Percentiles rank a stretch among this genome's conserved stretches.
These are phyloP conservation scores for Malurus elegans DNA, from an alignment of 2,113 vertebrate species.

Conservation along the genomic window DNA sequence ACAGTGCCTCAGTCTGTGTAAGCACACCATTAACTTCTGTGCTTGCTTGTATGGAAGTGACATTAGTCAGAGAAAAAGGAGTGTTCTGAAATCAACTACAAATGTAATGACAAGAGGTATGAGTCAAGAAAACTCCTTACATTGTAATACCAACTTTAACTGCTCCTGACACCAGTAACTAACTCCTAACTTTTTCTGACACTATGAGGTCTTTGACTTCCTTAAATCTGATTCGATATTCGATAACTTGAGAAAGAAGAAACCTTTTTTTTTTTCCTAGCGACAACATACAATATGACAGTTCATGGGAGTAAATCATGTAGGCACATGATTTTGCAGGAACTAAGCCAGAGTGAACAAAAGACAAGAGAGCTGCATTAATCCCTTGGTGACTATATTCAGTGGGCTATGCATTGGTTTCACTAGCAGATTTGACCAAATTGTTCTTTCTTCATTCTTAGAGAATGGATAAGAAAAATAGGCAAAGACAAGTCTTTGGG, in stretches of 20 bases:
- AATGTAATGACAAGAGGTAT: not conserved
- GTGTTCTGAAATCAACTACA: not conserved
- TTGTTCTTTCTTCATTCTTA: not conserved
- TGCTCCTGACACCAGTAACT: not conserved
- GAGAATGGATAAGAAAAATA: not conserved
- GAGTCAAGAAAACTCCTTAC: not conserved
- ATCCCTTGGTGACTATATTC: not conserved
- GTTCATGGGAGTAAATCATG: not conserved
- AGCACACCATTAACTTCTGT: not conserved
- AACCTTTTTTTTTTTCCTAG: not conserved
- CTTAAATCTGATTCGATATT: not conserved
- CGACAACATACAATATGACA: rapidly evolving
- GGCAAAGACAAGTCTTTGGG: not conserved
- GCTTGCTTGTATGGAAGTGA: not conserved
- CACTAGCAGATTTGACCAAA: not conserved
- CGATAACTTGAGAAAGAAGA: not conserved
- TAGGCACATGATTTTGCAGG: slow-evolving; percentile 17
- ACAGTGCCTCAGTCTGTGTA: not conserved
- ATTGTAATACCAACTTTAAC: not conserved
- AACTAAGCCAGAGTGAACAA: not conserved
- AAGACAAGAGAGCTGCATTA: not conserved
- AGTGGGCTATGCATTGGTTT: not conserved
- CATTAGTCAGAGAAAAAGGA: not conserved
- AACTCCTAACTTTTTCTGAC: not conserved
- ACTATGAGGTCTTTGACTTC: not conserved